Percentiles rank a stretch among this genome's conserved stretches.
Evolutionary conservation across 30 jellyfish, hydroid and myxozoan genomes (phyloP).

Genomic region (Pelagia noctiluca): DNA sequence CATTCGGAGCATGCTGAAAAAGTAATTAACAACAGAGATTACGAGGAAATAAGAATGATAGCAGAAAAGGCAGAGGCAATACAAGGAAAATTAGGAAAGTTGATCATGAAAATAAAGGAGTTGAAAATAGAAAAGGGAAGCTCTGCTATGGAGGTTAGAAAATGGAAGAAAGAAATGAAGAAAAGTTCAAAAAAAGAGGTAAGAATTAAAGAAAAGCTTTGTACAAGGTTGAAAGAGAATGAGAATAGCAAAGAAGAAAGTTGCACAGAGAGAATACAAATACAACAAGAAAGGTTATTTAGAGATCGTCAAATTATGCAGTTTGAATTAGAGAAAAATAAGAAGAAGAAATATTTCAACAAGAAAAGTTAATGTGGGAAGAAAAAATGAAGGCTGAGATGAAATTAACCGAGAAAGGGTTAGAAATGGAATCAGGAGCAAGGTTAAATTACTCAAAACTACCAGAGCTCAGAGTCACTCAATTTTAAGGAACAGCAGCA

Average conservation of each 20-base stretch:
- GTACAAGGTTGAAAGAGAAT: background rate
- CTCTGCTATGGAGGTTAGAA: background rate
- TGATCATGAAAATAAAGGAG: constrained; percentile 29
- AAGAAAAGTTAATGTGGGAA: constrained; percentile 25
- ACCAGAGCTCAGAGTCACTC: constrained; percentile 42
- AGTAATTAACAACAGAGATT: background rate
- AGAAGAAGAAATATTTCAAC: background rate
- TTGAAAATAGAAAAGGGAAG: constrained; percentile 12
- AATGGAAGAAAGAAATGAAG: constrained; percentile 34
- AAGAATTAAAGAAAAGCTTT: background rate
- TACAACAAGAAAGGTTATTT: constrained; percentile 12
- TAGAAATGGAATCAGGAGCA: constrained; percentile 30
- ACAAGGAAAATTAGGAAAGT: background rate
- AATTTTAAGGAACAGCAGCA: constrained; percentile 30
- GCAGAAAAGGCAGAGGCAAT: background rate
- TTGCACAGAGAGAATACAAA: background rate
- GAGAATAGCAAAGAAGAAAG: background rate
- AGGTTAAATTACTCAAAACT: constrained; percentile 24
- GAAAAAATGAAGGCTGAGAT: constrained; percentile 33
- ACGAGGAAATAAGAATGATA: background rate
- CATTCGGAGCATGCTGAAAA: constrained; percentile 14
- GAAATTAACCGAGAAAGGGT: constrained; percentile 38
- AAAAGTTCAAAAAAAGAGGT: background rate
- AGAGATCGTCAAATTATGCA: too few relatives aligned
- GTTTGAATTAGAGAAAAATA: constrained; percentile 11